A percentile compares a stretch with the other conserved stretches of the same genome.
Evolutionary conservation across 2,113 vertebrate genomes (phyloP).

Genomic region (Tonatia bakeri): DNA sequence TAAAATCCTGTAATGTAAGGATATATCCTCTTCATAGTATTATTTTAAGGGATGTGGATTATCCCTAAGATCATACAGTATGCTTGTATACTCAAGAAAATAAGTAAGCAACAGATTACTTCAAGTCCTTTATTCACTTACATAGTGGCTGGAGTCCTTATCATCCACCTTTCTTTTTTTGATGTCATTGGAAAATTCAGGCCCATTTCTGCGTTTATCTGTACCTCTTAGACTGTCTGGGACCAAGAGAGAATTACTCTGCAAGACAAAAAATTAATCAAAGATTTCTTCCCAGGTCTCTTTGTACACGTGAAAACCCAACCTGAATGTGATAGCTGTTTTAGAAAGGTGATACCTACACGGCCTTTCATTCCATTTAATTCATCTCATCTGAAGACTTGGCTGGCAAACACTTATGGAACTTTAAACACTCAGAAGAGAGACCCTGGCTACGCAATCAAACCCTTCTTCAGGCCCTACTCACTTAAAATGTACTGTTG

Average conservation of each 20-base stretch:
- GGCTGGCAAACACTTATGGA: constrained; percentile 52
- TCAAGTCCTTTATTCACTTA: constrained; percentile 79
- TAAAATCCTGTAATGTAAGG: background rate
- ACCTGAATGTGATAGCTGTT: background rate
- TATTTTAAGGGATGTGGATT: background rate
- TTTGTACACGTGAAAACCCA: constrained; percentile 55
- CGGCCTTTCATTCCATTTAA: constrained; percentile 54
- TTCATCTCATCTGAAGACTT: constrained; percentile 51
- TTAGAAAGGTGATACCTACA: constrained; percentile 51
- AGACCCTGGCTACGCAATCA: background rate
- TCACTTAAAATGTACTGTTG: constrained; percentile 39
- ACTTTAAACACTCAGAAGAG: constrained; percentile 41
- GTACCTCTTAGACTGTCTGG: constrained; percentile 83
- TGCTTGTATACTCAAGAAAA: constrained; percentile 29
- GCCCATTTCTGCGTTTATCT: constrained; percentile 89
- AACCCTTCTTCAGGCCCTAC: constrained; percentile 16
- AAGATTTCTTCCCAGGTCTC: constrained; percentile 58
- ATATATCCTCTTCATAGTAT: background rate
- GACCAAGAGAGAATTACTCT: constrained; percentile 89
- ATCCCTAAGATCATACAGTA: background rate
- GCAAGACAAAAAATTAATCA: constrained; percentile 74
- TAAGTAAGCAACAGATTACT: constrained; percentile 58
- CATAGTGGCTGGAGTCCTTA: constrained; percentile 90
- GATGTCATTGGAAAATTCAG: constrained; percentile 87
- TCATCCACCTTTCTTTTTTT: constrained; percentile 91